phyloP scores from a whole-genome alignment of 2,113 vertebrate species.

The Bujurquina vittata region DNA sequence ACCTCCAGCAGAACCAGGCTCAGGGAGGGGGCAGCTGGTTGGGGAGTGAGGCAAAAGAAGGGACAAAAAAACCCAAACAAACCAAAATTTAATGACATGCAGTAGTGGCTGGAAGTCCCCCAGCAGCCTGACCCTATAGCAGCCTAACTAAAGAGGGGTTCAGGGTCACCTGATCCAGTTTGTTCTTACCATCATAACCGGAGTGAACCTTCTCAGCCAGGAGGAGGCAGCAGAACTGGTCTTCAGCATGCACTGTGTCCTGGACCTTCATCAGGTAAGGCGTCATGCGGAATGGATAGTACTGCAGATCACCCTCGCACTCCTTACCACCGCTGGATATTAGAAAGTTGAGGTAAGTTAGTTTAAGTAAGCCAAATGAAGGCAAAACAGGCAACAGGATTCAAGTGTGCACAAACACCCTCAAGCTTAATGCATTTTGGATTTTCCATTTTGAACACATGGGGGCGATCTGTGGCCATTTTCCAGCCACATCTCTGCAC shows the following conservation, averaged over 20 bases:
- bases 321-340: slow-evolving; percentile 82
- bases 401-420: background rate
- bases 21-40: too few species aligned
- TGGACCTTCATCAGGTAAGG: slow-evolving; percentile 92
- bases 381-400: background rate
- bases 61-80: too few species aligned
- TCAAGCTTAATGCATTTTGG: background rate
- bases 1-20: too few species aligned
- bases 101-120: too few species aligned
- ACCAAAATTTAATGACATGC: too few species aligned
- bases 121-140: too few species aligned
- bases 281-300: slow-evolving; percentile 94
- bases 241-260: slow-evolving; percentile 79
- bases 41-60: too few species aligned
- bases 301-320: slow-evolving; percentile 80
- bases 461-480: slow-evolving; percentile 22
- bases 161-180: too few species aligned
- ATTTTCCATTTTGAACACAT: slow-evolving; percentile 24
- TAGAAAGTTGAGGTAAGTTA: background rate
- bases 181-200: slow-evolving; percentile 92
- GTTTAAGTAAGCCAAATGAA: background rate
- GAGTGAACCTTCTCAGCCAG: slow-evolving; percentile 96
- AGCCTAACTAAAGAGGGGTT: too few species aligned
- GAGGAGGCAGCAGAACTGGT: slow-evolving; percentile 93
- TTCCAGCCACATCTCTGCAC: background rate